These are phyloP conservation scores for Papilio polyxenes DNA, from an alignment of 1,140 invertebrate species.

Conservation along the genomic window DNA sequence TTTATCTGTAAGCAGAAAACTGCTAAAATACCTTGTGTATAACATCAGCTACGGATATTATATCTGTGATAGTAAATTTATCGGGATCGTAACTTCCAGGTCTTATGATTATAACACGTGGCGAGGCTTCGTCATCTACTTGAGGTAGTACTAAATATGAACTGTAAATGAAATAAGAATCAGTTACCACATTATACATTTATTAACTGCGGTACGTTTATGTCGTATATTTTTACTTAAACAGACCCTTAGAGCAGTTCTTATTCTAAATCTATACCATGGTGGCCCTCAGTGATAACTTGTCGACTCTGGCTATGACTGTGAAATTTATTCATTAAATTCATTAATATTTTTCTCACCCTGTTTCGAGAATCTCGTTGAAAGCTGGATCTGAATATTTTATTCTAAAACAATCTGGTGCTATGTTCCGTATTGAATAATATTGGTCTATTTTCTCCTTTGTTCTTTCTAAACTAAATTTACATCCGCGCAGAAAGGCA, in stretches of 20 bases:
- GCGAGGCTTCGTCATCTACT: slow-evolving; percentile 46
- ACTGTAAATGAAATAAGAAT: slow-evolving; percentile 47
- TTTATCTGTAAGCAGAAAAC: background rate
- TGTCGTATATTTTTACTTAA: background rate
- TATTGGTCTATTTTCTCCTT: slow-evolving; percentile 85
- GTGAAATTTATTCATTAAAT: background rate
- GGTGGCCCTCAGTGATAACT: no score
- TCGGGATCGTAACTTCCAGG: slow-evolving; percentile 59
- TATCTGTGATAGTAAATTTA: slow-evolving; percentile 59
- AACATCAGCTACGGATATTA: slow-evolving; percentile 52
- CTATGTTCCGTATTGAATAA: slow-evolving; percentile 81
- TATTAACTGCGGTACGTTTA: background rate
- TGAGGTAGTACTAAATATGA: slow-evolving; percentile 58
- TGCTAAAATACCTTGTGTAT: slow-evolving; percentile 56
- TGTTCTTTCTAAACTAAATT: slow-evolving; percentile 85
- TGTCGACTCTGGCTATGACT: no score
- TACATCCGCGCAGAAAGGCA: slow-evolving; percentile 83
- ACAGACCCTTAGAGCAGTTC: background rate
- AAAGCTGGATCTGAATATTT: slow-evolving; percentile 60
- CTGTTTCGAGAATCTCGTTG: slow-evolving; percentile 63
- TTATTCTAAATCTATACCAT: no score
- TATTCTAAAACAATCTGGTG: slow-evolving; percentile 79
- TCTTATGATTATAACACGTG: slow-evolving; percentile 51
- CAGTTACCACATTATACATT: background rate
- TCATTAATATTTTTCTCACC: slow-evolving; percentile 55